phyloP scores from a whole-genome alignment of 2,113 vertebrate species.

The Neoarius graeffei region DNA sequence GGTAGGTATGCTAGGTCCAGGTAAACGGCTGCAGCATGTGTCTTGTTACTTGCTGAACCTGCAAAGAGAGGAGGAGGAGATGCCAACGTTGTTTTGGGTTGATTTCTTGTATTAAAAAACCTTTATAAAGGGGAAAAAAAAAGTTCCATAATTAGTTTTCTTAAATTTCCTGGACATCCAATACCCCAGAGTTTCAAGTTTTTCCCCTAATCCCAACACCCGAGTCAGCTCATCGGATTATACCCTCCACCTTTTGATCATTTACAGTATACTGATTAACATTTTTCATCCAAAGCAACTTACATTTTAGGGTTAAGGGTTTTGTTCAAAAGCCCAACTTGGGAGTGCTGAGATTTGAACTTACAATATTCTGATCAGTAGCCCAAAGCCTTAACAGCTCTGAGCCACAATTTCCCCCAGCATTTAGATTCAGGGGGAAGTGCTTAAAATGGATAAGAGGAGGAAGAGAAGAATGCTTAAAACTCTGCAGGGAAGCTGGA shows the following conservation, averaged over 20 bases:
- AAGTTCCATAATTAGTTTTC: background rate
- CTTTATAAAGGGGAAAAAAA: background rate
- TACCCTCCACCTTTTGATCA: background rate
- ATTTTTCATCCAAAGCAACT: background rate
- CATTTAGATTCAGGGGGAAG: background rate
- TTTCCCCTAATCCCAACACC: background rate
- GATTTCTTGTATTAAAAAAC: background rate
- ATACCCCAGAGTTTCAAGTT: background rate
- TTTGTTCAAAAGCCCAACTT: background rate
- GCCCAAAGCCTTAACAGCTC: background rate
- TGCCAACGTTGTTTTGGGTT: background rate
- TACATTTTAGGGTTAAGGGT: background rate
- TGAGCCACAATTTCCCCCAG: background rate
- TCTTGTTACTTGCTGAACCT: conserved; percentile 48
- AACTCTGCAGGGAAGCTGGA: conserved; percentile 9
- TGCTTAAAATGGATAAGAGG: background rate
- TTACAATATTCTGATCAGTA: background rate
- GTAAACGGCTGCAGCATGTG: conserved; percentile 62
- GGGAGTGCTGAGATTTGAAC: background rate
- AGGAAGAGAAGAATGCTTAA: background rate
- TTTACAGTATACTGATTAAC: background rate
- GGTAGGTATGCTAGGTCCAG: conserved; percentile 93
- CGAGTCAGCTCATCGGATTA: background rate
- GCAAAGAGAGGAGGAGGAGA: background rate
- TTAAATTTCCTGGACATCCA: background rate